Conservation (phyloP, 2,797 vertebrate genomes). For the Poeciliopsis presidionis region DNA sequence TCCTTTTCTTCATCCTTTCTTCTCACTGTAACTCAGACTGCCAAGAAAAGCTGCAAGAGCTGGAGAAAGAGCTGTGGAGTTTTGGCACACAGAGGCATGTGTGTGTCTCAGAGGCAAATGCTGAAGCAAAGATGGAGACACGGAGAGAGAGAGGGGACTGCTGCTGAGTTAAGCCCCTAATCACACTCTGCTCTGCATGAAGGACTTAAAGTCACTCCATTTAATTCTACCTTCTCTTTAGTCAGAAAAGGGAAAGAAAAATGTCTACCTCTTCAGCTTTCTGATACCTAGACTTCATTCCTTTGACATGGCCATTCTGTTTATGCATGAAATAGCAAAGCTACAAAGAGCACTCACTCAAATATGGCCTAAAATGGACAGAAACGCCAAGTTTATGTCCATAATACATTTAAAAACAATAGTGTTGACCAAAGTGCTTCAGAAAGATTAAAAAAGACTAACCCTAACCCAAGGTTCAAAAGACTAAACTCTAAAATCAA, state of each 20-base stretch:
- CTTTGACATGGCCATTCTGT: conserved; percentile 24
- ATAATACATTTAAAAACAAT: neutral
- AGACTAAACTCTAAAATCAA: neutral
- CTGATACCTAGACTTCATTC: conserved; percentile 47
- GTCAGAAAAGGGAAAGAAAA: conserved; percentile 58
- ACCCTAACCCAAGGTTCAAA: neutral
- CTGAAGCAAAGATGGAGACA: conserved; percentile 68
- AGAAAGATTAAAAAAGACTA: neutral
- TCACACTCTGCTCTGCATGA: conserved; percentile 76
- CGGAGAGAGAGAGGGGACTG: conserved; percentile 46
- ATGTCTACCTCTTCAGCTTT: conserved; percentile 62
- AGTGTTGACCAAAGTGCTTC: neutral
- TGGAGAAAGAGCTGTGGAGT: conserved; percentile 66
- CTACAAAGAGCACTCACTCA: conserved; percentile 6
- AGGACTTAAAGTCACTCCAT: conserved; percentile 79
- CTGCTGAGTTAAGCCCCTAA: conserved; percentile 76
- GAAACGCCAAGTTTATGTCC: neutral
- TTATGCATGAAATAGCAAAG: conserved; percentile 30
- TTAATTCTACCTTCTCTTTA: conserved; percentile 77
- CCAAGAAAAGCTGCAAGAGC: conserved; percentile 67
- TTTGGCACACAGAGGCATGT: conserved; percentile 68
- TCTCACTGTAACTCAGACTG: conserved; percentile 70
- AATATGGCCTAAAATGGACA: neutral
- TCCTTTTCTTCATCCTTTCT: conserved; percentile 68
- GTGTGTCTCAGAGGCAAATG: conserved; percentile 66